Evolutionary conservation across 2,113 vertebrate genomes (phyloP), one percentile per base, ranked within the genome.

Genomic region (Psittacula cyanocephala): DNA sequence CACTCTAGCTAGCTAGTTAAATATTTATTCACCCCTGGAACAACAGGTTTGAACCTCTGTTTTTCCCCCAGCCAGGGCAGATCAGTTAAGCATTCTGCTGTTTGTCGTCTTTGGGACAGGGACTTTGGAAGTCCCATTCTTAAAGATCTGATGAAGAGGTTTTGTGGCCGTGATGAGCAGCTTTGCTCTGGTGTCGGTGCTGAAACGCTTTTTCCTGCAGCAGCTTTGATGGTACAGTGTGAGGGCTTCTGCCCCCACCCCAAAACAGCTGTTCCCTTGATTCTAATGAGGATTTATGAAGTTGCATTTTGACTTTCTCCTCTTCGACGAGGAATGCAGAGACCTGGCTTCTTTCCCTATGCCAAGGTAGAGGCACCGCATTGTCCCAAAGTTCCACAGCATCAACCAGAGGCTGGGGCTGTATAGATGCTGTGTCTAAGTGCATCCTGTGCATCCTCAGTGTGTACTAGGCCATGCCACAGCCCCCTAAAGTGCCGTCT

Each of bases 11-110:
- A 29, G 55, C 33, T 80, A 33, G 95, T 93, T 93, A 95, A 96
- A 95, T 95, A 95, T 97, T 96, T 72, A 91, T 95, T 78, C 52
- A 15, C 44, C 81, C 76, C 71, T 79, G 70, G 86, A 83, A 70
- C 41, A 49, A 17, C 81, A 77, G 85, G 71, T 81, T 75, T 27
- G 94, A 80, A 75, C 35, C 87, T 80, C 76, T 0, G 7, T 19
- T 83, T 68, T 63, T 86, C 19, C 41, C 59, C 2, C 41, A 3
- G 15, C 50, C 31, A 1, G 50, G 57, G 63, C 39, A 3, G n/a
- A 12, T 90, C 18, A 4, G n/a, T 50, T 10, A 2, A 39, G 55
- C 1, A 5, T 12, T 14, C 6, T 4, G 25, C 10, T 64, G 35
- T 64, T 59, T 47, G 53, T 49, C 37, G 5, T 44, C 35, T n/a